Evolutionary conservation across 2,113 vertebrate genomes (phyloP), one percentile per base, ranked within the genome.

Genomic region (Polypterus bichir): DNA sequence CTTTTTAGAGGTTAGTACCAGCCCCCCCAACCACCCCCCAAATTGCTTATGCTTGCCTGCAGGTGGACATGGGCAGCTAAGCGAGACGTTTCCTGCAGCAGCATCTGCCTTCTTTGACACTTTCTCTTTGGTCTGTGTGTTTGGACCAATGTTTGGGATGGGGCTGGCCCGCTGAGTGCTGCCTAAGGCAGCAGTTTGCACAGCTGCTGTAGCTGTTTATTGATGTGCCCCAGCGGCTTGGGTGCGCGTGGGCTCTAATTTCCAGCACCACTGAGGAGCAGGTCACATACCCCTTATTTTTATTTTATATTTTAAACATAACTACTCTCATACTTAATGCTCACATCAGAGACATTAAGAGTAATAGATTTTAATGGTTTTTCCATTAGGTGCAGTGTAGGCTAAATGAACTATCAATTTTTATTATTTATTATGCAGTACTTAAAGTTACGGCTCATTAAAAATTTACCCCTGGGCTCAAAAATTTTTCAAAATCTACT

Each of bases 371-470:
- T 89, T 94, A 97, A 97, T 94, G 91, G 90, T 85, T 88, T 89
- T 88, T 91, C 87, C 90, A 90, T 88, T 91, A 94, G 90, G 89
- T 96, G 88, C 89, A 79, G 74, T 79, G 81, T 86, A 88, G 87
- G 87, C 89, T 93, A 93, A 97, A 97, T 96, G 91, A 91, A 92
- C 89, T 94, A 92, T 94, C 87, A 93, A 89, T 97, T 97, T 92
- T 91, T 91, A 83, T 88, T 89, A 85, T 96, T 94, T 97, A 97
- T 98, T 97, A 97, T 95, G 89, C 93, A 97, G 92, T 98, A 98
- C 92, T 98, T 98, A 98, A 98, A 98, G 95, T 94, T 97, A 97
- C 91, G 94, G 90, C 93, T 97, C 93, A 98, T 97, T 97, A 93
- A 93, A 94, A 86, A 95, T 87, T 86, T 92, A 91, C 86, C 91